phyloP scores from a whole-genome alignment of 2,797 vertebrate species.

The Macropus fuliginosus region DNA sequence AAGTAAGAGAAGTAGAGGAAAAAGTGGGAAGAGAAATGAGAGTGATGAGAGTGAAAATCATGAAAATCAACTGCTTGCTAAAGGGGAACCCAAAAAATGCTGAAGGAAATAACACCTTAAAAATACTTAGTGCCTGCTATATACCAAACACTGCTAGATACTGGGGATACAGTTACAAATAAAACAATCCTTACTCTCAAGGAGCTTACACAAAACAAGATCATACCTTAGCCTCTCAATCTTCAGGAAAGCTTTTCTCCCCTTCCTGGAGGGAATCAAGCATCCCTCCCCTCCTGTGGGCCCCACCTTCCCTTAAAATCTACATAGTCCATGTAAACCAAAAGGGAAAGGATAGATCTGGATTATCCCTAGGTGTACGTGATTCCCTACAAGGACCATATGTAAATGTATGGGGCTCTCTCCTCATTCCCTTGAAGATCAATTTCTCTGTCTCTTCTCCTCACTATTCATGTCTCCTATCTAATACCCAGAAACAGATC shows the following conservation, averaged over 20 bases:
- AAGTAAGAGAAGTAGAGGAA: too few species aligned
- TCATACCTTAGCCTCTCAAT: neutral
- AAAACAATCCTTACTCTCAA: neutral
- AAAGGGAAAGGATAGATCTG: too few species aligned
- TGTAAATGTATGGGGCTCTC: too few species aligned
- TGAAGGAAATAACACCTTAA: too few species aligned
- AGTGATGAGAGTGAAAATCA: too few species aligned
- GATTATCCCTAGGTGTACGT: too few species aligned
- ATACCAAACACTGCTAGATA: neutral
- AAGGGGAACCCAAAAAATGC: too few species aligned
- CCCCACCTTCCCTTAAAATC: neutral
- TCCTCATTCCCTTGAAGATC: neutral
- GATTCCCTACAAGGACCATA: too few species aligned
- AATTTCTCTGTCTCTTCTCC: neutral
- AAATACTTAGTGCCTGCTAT: neutral
- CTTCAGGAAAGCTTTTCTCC: neutral
- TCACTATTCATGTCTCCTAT: neutral
- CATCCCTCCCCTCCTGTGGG: neutral
- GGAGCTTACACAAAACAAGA: neutral
- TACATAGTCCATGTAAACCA: neutral
- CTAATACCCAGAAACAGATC: neutral
- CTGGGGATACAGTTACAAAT: neutral
- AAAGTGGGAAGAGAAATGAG: too few species aligned
- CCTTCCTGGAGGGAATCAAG: neutral
- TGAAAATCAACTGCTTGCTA: too few species aligned